A percentile compares a stretch with the other conserved stretches of the same genome.
These are phyloP conservation scores for Crematogaster levior DNA, from an alignment of 2,888 invertebrate species.

Conservation along the genomic window DNA sequence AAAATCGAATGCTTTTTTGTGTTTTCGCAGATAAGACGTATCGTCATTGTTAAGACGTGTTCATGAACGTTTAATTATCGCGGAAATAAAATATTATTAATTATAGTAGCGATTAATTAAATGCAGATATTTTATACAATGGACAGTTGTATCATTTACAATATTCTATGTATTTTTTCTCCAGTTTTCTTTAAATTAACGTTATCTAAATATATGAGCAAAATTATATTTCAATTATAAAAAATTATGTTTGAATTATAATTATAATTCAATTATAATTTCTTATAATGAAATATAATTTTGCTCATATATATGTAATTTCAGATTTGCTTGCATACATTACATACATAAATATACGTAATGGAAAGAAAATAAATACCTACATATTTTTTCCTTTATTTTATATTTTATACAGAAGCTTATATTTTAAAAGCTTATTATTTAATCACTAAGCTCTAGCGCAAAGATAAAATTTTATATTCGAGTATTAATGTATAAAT, in stretches of 20 bases:
- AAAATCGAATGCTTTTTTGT: neutral
- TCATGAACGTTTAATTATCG: neutral
- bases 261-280: too few relatives aligned
- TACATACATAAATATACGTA: too few relatives aligned
- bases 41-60: neutral
- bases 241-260: too few relatives aligned
- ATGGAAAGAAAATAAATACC: too few relatives aligned
- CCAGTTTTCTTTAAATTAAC: neutral
- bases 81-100: conserved; percentile 20
- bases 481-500: too few relatives aligned
- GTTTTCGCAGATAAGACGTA: conserved; percentile 15
- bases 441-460: neutral
- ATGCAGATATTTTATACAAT: neutral
- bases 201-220: neutral
- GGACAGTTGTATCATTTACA: neutral
- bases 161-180: neutral
- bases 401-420: neutral
- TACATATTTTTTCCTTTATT: too few relatives aligned
- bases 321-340: too few relatives aligned
- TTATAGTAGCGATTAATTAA: neutral
- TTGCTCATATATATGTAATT: too few relatives aligned
- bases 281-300: too few relatives aligned
- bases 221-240: neutral
- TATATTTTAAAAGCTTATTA: neutral
- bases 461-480: neutral